Conservation (phyloP, 2,888 invertebrate genomes). For the Allacma fusca region DNA sequence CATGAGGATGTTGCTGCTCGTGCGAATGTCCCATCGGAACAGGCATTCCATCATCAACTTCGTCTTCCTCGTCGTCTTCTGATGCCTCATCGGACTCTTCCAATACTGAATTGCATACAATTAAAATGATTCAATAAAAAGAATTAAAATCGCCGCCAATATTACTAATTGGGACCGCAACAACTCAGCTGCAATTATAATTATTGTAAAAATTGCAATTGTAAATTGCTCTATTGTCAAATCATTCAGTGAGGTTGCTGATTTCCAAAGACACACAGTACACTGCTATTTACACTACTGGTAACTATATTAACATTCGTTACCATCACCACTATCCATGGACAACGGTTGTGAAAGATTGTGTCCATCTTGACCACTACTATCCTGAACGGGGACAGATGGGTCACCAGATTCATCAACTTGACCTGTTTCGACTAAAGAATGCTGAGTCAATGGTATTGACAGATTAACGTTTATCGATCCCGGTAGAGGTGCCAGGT, state of each 20-base stretch:
- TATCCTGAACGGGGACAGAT: conserved; percentile 24
- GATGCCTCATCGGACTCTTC: conserved; percentile 41
- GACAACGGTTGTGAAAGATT: conserved; percentile 21
- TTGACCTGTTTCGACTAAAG: conserved; percentile 31
- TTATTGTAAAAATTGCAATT: no score
- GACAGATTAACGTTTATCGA: conserved; percentile 29
- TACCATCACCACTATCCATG: conserved; percentile 22
- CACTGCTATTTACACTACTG: no score
- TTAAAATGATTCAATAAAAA: no score
- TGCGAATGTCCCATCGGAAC: conserved; percentile 31
- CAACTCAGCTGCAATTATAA: no score
- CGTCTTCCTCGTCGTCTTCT: conserved; percentile 50
- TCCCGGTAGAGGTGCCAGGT: conserved; percentile 31
- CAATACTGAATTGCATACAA: conserved; percentile 31
- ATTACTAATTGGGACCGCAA: no score
- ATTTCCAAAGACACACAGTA: no score
- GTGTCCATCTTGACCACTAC: conserved; percentile 25
- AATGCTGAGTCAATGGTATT: conserved; percentile 26
- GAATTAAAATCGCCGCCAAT: no score
- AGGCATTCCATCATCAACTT: conserved; percentile 44
- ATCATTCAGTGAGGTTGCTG: no score
- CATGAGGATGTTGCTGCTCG: conserved; percentile 25
- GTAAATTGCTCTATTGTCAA: no score
- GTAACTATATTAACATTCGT: background rate
- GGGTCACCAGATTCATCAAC: conserved; percentile 24